Percentiles rank a stretch among this genome's conserved stretches.
phyloP scores from a whole-genome alignment of 2,113 vertebrate genomes.

The Oxyura jamaicensis region DNA sequence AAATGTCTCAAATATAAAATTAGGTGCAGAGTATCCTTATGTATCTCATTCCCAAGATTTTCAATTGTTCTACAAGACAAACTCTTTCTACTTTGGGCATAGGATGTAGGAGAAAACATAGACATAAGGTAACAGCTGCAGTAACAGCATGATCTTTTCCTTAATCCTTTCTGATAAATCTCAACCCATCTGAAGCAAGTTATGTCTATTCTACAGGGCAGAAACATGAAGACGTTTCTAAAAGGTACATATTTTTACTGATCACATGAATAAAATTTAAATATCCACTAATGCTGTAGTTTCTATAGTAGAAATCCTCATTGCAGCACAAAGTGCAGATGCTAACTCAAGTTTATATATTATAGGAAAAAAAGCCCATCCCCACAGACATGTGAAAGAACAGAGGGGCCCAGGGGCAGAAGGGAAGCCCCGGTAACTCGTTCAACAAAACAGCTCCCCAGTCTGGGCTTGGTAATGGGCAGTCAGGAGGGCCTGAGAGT shows the following conservation, averaged over 20 bases:
- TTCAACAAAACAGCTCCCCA: not conserved
- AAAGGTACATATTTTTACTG: not conserved
- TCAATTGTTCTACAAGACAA: not conserved
- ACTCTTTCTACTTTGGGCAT: not conserved
- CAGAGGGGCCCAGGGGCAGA: fast-evolving
- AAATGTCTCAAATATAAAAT: not conserved
- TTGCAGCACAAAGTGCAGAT: not conserved
- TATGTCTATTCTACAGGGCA: not conserved
- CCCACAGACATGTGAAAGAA: not conserved
- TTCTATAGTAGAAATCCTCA: not conserved
- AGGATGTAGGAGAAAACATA: not conserved
- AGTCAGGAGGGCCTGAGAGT: not conserved
- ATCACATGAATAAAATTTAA: not conserved
- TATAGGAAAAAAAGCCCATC: not conserved
- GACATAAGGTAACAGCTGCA: constrained; percentile 49
- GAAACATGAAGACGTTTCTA: not conserved
- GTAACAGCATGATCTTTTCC: constrained; percentile 33
- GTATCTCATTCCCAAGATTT: not conserved
- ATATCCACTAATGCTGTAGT: not conserved
- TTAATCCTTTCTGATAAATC: constrained; percentile 33
- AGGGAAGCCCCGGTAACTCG: not conserved
- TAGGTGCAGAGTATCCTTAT: not conserved
- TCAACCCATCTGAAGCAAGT: not conserved
- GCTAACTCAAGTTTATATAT: not conserved
- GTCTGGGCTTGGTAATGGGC: not conserved